phyloP scores from a whole-genome alignment of 2,797 vertebrate species.

The Enteromius unitaeniatus region DNA sequence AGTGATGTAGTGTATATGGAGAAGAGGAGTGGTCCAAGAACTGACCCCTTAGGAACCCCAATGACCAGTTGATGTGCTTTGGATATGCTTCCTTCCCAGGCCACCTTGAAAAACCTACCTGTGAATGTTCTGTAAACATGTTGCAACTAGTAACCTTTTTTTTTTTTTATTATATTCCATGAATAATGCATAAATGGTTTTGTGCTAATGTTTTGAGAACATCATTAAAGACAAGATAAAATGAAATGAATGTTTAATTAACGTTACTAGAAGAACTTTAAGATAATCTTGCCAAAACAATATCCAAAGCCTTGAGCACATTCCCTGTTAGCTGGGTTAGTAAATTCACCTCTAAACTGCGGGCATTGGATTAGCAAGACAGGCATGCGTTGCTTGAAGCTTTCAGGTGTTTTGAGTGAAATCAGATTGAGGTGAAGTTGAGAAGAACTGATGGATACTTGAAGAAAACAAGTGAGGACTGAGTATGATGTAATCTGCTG shows the following conservation, averaged over 20 bases:
- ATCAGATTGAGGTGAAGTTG: not conserved
- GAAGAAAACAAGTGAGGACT: not conserved
- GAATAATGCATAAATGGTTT: not conserved
- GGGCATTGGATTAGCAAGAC: not conserved
- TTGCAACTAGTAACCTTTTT: too few species aligned
- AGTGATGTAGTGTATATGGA: too few species aligned
- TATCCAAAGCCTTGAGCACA: not conserved
- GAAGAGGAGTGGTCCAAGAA: too few species aligned
- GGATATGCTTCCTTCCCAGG: too few species aligned
- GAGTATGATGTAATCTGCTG: slow-evolving; percentile 44
- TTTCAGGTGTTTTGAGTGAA: not conserved
- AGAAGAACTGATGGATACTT: not conserved
- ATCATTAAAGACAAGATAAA: not conserved
- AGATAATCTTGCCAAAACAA: not conserved
- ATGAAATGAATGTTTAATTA: not conserved
- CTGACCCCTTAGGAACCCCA: too few species aligned
- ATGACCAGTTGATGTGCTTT: too few species aligned
- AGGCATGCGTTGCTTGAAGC: not conserved
- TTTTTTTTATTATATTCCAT: not conserved
- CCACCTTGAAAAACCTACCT: too few species aligned
- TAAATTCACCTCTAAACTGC: not conserved
- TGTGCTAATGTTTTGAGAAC: not conserved
- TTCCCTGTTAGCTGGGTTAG: not conserved
- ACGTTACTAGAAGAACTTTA: not conserved
- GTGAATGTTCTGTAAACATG: not conserved